phyloP scores from a whole-genome alignment of 2,113 vertebrate species.

The Tursiops truncatus region DNA sequence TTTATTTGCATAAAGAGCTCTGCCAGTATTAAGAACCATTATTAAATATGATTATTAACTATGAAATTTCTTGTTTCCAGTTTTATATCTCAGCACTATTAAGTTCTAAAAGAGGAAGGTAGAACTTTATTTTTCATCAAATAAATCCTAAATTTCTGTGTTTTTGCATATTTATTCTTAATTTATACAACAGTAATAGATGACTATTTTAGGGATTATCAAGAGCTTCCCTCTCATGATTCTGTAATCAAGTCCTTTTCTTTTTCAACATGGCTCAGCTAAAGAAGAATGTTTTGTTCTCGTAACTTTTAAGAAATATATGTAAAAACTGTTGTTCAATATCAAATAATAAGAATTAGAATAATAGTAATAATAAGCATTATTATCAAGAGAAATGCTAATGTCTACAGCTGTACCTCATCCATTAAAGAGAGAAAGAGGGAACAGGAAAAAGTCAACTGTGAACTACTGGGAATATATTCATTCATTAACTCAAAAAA shows the following conservation, averaged over 20 bases:
- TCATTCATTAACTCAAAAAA: neutral
- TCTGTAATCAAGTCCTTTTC: neutral
- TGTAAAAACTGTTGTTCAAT: neutral
- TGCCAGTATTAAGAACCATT: neutral
- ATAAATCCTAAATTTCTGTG: neutral
- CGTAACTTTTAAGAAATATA: neutral
- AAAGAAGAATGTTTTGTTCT: neutral
- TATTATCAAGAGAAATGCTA: neutral
- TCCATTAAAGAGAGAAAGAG: neutral
- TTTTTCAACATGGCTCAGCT: neutral
- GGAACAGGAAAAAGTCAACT: neutral
- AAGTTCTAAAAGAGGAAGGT: neutral
- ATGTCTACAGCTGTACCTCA: neutral
- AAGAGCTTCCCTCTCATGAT: neutral
- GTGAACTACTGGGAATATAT: neutral
- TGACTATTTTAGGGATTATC: slow-evolving; percentile 19
- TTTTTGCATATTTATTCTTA: slow-evolving; percentile 20
- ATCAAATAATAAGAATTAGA: neutral
- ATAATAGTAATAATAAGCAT: neutral
- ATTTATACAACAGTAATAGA: neutral
- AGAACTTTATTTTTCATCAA: slow-evolving; percentile 13
- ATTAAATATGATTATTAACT: slow-evolving; percentile 24
- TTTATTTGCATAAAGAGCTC: neutral
- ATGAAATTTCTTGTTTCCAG: neutral
- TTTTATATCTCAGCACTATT: neutral